Conservation (phyloP, 2,888 invertebrate species). For the Caenorhabditis sp. region DNA sequence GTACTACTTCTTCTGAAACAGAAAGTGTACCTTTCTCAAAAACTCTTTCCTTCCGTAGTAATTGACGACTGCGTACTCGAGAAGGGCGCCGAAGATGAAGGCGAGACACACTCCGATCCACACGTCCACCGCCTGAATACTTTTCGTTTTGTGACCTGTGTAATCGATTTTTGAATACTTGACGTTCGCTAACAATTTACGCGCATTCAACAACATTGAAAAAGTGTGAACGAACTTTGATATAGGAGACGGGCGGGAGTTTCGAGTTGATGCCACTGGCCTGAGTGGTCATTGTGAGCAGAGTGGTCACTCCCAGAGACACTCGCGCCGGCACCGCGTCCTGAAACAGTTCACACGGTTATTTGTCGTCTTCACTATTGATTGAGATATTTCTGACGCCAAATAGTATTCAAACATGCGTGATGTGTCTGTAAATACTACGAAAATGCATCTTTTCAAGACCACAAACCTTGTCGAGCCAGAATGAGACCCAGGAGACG, state of each 20-base stretch:
- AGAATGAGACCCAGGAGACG: constrained; percentile 78
- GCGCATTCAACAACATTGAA: not conserved
- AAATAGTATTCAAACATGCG: not conserved
- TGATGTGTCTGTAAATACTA: no score
- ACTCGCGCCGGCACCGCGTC: constrained; percentile 79
- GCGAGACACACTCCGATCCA: constrained; percentile 85
- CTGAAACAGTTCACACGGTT: constrained; percentile 31
- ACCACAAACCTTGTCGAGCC: constrained; percentile 76
- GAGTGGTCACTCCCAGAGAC: constrained; percentile 77
- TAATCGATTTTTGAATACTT: not conserved
- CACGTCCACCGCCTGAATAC: constrained; percentile 82
- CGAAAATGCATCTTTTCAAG: not conserved
- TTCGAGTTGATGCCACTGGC: constrained; percentile 84
- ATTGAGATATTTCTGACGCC: no score
- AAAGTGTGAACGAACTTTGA: constrained; percentile 69
- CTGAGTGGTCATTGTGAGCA: constrained; percentile 78
- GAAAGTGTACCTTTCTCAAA: constrained; percentile 63
- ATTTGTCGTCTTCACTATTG: no score
- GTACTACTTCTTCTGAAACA: no score
- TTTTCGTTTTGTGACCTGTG: not conserved
- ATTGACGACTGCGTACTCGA: constrained; percentile 98
- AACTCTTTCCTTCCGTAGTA: constrained; percentile 85
- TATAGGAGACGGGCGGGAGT: constrained; percentile 78
- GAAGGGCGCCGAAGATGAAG: constrained; percentile 95
- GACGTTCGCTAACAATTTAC: not conserved